These are phyloP conservation scores for Drosophila buzzatii DNA, from an alignment of 2,888 invertebrate species.

Conservation along the genomic window DNA sequence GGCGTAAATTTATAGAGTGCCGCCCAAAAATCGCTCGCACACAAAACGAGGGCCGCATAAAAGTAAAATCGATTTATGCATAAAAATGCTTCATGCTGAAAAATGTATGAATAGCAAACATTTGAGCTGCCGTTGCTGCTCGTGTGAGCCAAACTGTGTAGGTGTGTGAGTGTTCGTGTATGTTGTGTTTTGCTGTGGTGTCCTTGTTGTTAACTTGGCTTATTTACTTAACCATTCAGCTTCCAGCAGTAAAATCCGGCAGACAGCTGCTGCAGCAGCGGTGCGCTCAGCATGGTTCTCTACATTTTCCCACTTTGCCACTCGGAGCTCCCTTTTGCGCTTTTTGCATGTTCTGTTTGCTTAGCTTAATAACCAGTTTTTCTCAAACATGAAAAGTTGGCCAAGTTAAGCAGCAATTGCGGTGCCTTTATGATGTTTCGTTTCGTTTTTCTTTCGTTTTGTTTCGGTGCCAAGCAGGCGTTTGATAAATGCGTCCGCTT, in stretches of 20 bases:
- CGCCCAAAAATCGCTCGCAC: constrained; percentile 20
- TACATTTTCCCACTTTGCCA: not conserved
- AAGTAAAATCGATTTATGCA: constrained; percentile 77
- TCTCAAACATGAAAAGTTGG: constrained; percentile 74
- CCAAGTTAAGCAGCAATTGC: constrained; percentile 73
- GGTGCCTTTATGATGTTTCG: constrained; percentile 47
- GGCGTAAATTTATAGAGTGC: constrained; percentile 64
- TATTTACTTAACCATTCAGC: constrained; percentile 58
- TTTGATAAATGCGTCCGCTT: constrained; percentile 69
- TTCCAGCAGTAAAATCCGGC: constrained; percentile 27
- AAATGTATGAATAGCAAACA: constrained; percentile 75
- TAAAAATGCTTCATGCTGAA: constrained; percentile 61
- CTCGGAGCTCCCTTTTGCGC: constrained; percentile 17
- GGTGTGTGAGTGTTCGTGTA: constrained; percentile 6
- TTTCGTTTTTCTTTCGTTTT: constrained; percentile 32
- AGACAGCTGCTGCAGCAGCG: constrained; percentile 30
- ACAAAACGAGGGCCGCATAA: constrained; percentile 45
- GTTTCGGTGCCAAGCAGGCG: constrained; percentile 44
- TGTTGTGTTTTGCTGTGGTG: constrained; percentile 19
- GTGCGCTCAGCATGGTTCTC: not conserved
- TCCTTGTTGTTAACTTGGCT: constrained; percentile 44
- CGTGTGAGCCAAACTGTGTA: constrained; percentile 7
- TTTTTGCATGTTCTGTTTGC: constrained; percentile 51
- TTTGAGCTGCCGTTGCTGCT: constrained; percentile 47
- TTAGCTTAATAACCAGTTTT: constrained; percentile 80